phyloP scores from a whole-genome alignment of 2,797 vertebrate species.

The Gobionotothen gibberifrons region DNA sequence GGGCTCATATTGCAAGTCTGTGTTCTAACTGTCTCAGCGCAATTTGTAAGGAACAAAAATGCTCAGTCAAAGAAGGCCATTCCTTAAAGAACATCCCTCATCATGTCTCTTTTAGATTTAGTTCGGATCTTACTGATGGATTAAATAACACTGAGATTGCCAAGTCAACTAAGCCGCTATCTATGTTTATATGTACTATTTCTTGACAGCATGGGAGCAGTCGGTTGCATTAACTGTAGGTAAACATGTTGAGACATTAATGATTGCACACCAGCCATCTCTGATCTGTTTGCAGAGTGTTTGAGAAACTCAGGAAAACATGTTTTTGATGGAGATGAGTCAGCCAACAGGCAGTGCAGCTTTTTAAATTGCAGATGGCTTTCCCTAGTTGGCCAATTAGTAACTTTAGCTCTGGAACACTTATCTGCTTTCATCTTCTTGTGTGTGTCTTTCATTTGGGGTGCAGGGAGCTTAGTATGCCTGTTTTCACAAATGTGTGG shows the following conservation, averaged over 20 bases:
- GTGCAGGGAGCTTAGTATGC: conserved; percentile 51
- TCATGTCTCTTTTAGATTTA: conserved; percentile 31
- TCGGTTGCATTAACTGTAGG: conserved; percentile 46
- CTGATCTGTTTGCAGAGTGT: conserved; percentile 55
- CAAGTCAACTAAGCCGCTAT: conserved; percentile 6
- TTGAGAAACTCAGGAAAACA: conserved; percentile 66
- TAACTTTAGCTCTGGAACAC: conserved; percentile 77
- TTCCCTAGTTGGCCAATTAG: conserved; percentile 86
- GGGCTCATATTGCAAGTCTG: conserved; percentile 37
- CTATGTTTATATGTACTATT: conserved; percentile 9
- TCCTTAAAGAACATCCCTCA: conserved; percentile 30
- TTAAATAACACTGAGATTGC: conserved; percentile 31
- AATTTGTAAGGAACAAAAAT: no score
- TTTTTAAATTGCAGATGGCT: conserved; percentile 80
- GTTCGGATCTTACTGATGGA: conserved; percentile 32
- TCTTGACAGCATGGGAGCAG: conserved; percentile 21
- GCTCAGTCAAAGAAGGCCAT: conserved; percentile 33
- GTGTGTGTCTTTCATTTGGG: conserved; percentile 70
- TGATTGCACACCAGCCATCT: conserved; percentile 56
- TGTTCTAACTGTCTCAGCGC: conserved; percentile 50
- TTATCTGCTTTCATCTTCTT: conserved; percentile 80
- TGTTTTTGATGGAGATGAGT: conserved; percentile 73
- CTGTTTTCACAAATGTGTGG: conserved; percentile 56
- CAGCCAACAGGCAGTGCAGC: conserved; percentile 69
- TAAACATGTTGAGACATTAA: conserved; percentile 63